Conservation (phyloP, 2,797 vertebrate species). For the Saguinus oedipus region DNA sequence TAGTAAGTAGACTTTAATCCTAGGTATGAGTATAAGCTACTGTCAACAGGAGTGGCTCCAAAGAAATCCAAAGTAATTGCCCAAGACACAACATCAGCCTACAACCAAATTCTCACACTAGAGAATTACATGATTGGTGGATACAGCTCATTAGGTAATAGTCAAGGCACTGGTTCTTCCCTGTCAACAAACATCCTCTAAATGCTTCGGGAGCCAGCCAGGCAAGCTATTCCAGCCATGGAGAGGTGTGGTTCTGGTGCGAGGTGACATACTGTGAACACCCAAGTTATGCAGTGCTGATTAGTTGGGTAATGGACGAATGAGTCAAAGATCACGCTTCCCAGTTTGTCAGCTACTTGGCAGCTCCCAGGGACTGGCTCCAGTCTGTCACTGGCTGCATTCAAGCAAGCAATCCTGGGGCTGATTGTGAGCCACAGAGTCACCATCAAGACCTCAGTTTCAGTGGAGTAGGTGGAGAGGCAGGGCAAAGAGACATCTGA, state of each 20-base stretch:
- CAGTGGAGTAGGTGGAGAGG: neutral
- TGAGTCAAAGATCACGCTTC: slow-evolving; percentile 61
- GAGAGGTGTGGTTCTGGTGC: slow-evolving; percentile 19
- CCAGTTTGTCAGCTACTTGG: neutral
- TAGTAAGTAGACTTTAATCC: slow-evolving; percentile 59
- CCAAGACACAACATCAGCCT: slow-evolving; percentile 13
- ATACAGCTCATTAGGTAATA: slow-evolving; percentile 1
- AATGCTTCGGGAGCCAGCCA: slow-evolving; percentile 17
- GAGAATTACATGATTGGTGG: neutral
- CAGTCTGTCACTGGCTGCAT: neutral
- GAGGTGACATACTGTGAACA: slow-evolving; percentile 19
- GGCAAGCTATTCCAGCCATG: slow-evolving; percentile 50
- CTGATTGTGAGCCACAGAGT: neutral
- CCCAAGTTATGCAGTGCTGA: neutral
- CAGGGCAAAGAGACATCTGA: neutral
- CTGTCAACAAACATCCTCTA: neutral
- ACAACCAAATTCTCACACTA: slow-evolving; percentile 58
- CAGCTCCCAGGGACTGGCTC: slow-evolving; percentile 5
- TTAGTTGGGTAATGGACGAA: slow-evolving; percentile 43
- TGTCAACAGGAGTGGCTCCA: slow-evolving; percentile 64
- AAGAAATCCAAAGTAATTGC: slow-evolving; percentile 63
- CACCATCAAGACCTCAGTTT: neutral
- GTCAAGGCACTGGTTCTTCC: slow-evolving; percentile 2
- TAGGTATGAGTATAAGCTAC: slow-evolving; percentile 1
- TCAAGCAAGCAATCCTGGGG: neutral